phyloP scores from a whole-genome alignment of 53 echinoderm and acorn worm genomes.

The Apostichopus leukothele region DNA sequence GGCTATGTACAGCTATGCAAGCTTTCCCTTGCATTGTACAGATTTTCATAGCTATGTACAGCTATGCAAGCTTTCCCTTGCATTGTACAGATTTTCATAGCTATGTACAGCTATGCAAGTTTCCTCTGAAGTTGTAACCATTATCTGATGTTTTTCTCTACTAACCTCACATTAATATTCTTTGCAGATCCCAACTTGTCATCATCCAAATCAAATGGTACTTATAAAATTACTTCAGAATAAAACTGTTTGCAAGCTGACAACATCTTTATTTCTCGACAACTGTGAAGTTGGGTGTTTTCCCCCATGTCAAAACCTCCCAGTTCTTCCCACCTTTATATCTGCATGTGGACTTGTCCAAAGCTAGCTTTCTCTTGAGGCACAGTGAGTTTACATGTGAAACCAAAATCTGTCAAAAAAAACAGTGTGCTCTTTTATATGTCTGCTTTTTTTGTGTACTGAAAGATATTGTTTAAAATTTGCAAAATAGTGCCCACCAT shows the following conservation, averaged over 20 bases:
- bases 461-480: no score
- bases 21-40: no score
- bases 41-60: no score
- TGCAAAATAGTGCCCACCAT: no score
- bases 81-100: no score
- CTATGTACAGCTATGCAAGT: neutral
- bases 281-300: neutral
- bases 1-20: no score
- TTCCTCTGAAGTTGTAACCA: neutral
- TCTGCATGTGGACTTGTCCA: neutral
- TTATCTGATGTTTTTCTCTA: neutral
- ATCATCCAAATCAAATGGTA: conserved; percentile 44
- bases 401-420: neutral
- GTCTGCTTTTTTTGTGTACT: no score
- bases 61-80: no score
- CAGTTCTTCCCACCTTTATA: neutral
- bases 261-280: neutral
- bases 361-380: neutral
- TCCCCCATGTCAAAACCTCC: neutral
- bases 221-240: neutral
- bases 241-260: conserved; percentile 5
- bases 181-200: conserved; percentile 37
- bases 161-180: conserved; percentile 27
- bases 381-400: neutral
- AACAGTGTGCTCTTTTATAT: neutral